These are phyloP conservation scores for Aleiodes leptofemur DNA, from an alignment of 2,888 invertebrate species.

Conservation along the genomic window DNA sequence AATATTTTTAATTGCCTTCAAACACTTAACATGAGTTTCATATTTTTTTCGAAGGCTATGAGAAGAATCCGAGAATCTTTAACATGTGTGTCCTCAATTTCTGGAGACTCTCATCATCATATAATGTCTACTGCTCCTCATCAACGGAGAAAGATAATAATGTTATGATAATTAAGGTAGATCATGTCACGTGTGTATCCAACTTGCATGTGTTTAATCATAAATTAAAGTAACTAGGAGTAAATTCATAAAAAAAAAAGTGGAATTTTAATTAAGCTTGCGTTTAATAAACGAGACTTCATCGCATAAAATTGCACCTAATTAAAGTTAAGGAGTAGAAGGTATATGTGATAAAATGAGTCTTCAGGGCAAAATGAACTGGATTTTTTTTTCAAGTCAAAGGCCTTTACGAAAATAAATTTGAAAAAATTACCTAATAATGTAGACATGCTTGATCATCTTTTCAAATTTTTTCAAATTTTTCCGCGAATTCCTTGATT, in stretches of 20 bases:
- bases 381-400: too few relatives aligned
- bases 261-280: slow-evolving; percentile 21
- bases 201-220: background rate
- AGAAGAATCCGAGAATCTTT: background rate
- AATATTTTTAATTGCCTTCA: too few relatives aligned
- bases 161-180: background rate
- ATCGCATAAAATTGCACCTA: slow-evolving; percentile 9
- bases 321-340: background rate
- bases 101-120: background rate
- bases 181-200: background rate
- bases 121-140: background rate
- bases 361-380: background rate
- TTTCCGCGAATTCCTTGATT: too few relatives aligned
- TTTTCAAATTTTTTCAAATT: too few relatives aligned
- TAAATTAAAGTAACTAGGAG: background rate
- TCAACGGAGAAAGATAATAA: background rate
- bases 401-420: too few relatives aligned
- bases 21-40: too few relatives aligned
- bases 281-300: slow-evolving; percentile 5
- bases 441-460: too few relatives aligned
- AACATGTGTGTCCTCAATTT: background rate
- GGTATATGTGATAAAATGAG: background rate
- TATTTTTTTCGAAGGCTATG: too few relatives aligned
- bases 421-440: too few relatives aligned
- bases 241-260: background rate